Conservation (phyloP, 1,140 invertebrate genomes). For the Drosophila littoralis region DNA sequence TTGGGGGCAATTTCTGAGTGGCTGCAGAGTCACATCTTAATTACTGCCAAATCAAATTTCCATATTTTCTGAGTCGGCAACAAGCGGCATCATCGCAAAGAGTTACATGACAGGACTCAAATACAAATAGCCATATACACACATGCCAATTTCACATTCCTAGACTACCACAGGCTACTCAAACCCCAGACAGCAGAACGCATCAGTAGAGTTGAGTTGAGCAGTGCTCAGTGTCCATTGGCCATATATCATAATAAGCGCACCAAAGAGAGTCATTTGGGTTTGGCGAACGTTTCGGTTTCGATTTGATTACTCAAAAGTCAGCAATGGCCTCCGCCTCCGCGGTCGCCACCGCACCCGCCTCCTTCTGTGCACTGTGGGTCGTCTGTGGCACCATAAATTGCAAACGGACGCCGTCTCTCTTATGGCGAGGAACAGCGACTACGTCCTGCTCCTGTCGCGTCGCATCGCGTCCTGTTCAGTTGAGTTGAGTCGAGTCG, state of each 20-base stretch:
- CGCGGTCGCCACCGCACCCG: neutral
- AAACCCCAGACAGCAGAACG: neutral
- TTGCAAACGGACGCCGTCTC: conserved; percentile 66
- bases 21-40: conserved; percentile 38
- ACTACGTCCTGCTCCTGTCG: conserved; percentile 19
- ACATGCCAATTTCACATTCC: conserved; percentile 12
- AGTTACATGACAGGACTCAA: neutral
- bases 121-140: neutral
- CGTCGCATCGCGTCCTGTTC: neutral
- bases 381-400: conserved; percentile 71
- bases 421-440: conserved; percentile 3
- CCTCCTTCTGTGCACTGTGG: conserved; percentile 9
- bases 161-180: conserved; percentile 18
- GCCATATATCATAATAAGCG: conserved; percentile 76
- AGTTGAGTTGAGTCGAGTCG: neutral
- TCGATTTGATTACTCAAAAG: conserved; percentile 55
- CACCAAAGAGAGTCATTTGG: conserved; percentile 76
- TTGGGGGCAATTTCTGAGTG: conserved; percentile 28
- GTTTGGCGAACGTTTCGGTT: conserved; percentile 60
- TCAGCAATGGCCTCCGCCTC: conserved; percentile 23
- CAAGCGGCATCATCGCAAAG: neutral
- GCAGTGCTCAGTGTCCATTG: conserved; percentile 34
- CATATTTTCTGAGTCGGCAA: conserved; percentile 34
- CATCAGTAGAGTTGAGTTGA: neutral
- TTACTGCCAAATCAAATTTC: conserved; percentile 47